Evolutionary conservation across 2,888 invertebrate species (phyloP), one percentile per base, ranked within the genome.

Genomic region (Cerceris rybyensis): DNA sequence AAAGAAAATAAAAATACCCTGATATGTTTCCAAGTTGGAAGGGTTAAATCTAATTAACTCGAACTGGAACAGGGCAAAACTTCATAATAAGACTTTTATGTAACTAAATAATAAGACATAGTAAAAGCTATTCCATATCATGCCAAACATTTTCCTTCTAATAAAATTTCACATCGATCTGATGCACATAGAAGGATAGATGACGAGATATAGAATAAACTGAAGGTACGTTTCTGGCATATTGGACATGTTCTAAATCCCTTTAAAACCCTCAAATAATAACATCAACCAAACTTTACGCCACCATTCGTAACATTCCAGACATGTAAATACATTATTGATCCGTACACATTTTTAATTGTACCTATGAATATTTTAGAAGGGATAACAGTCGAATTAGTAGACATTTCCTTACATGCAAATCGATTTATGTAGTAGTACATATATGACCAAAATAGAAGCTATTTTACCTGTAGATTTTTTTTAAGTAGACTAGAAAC

Each of bases 11-110:
- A 87, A 75, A 77, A 0, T 66, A 68, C 86, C 88, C 86, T 84
- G 81, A 66, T 74, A 42, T 72, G 78, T 52, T 70, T 89, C 91
- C 92, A 84, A 91, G 89, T 90, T 88, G 85, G 83, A 77, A 87
- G 87, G 86, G 90, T 92, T 92, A 91, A 92, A 90, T 86, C 74
- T 60, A 90, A 89, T 92, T 88, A 92, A 92, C 88, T 89, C 88
- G 89, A 90, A 91, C 91, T 92, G 91, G 90, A 88, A 80, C 78
- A 82, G 86, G 88, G 85, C 71, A 73, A 77, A 71, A 75, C 55
- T 43, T 42, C 58, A 49, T 63, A 76, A 67, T 17, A 60, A 66
- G 74, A 70, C 50, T 66, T 43, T 8, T 28, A 28, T 28, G 16
- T 43, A 58, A 58, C 39, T 66, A 73, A 73, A 72, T 14, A 60